These are phyloP conservation scores for Chionodraco myersi DNA, from an alignment of 2,113 vertebrate species.

Conservation along the genomic window DNA sequence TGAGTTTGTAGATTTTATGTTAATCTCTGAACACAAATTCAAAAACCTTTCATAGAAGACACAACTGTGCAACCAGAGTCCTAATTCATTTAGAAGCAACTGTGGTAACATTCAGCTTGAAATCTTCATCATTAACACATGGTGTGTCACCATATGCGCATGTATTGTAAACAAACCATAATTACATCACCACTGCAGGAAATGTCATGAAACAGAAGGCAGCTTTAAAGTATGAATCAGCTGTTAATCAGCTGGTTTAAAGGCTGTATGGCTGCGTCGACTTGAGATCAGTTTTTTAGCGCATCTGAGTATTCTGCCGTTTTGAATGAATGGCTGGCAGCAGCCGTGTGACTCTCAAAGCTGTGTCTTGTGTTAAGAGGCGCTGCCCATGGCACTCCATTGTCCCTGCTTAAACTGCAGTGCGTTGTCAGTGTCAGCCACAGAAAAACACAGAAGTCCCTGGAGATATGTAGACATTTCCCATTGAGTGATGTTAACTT, in stretches of 20 bases:
- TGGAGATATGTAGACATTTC: constrained; percentile 13
- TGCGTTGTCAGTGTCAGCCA: constrained; percentile 9
- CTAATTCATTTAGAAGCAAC: background rate
- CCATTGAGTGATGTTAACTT: constrained; percentile 23
- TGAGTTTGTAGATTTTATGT: background rate
- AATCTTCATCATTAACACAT: constrained; percentile 37
- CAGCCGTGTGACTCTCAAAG: constrained; percentile 23
- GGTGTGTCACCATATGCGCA: constrained; percentile 31
- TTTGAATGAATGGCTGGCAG: background rate
- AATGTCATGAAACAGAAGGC: constrained; percentile 3
- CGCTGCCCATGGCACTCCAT: constrained; percentile 8
- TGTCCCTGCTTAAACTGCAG: constrained; percentile 30
- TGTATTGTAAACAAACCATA: background rate
- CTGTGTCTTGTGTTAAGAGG: constrained; percentile 12
- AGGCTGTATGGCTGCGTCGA: background rate
- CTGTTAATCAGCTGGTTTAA: constrained; percentile 19
- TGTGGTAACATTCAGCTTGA: background rate
- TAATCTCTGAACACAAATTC: too few species aligned
- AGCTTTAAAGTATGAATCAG: constrained; percentile 8
- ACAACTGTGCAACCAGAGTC: background rate
- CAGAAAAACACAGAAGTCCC: constrained; percentile 16
- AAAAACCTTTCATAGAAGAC: background rate
- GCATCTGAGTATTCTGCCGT: background rate
- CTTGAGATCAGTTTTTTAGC: background rate
- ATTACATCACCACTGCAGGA: background rate